These are phyloP conservation scores for Amphiura filiformis DNA, from an alignment of 35 echinoderm and acorn worm species.

Conservation along the genomic window DNA sequence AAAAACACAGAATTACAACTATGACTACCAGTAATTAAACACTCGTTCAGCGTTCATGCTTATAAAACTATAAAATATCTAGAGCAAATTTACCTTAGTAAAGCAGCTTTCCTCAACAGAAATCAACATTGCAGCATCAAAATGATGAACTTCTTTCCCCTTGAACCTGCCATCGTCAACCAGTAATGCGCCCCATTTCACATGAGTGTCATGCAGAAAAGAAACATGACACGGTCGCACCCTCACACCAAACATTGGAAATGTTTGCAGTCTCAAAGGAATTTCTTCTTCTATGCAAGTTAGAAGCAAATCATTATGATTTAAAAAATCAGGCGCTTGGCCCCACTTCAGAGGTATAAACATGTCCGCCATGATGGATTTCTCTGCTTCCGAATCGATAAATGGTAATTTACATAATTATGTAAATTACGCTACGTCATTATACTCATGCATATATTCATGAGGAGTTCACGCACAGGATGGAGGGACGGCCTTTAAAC, in stretches of 20 bases:
- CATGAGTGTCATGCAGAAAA: background rate
- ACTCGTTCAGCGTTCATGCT: too few relatives aligned
- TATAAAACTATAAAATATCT: too few relatives aligned
- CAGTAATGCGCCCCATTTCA: background rate
- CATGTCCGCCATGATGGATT: background rate
- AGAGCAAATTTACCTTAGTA: background rate
- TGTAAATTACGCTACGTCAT: too few relatives aligned
- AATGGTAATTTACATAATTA: too few relatives aligned
- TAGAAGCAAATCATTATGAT: background rate
- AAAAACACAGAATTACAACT: too few relatives aligned
- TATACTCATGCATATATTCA: too few relatives aligned
- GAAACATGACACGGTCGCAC: background rate
- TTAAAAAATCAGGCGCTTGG: background rate
- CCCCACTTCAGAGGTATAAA: background rate
- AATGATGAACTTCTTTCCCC: background rate
- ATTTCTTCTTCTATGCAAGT: background rate
- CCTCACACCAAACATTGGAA: background rate
- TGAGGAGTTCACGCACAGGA: too few relatives aligned
- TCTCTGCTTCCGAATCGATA: too few relatives aligned
- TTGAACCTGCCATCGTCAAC: background rate
- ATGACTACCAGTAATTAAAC: too few relatives aligned
- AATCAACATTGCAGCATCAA: background rate
- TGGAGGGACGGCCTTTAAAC: too few relatives aligned
- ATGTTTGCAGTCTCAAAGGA: background rate
- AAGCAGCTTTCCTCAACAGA: background rate